Evolutionary conservation across 2,113 vertebrate genomes (phyloP).

Genomic region (Balaeniceps rex): DNA sequence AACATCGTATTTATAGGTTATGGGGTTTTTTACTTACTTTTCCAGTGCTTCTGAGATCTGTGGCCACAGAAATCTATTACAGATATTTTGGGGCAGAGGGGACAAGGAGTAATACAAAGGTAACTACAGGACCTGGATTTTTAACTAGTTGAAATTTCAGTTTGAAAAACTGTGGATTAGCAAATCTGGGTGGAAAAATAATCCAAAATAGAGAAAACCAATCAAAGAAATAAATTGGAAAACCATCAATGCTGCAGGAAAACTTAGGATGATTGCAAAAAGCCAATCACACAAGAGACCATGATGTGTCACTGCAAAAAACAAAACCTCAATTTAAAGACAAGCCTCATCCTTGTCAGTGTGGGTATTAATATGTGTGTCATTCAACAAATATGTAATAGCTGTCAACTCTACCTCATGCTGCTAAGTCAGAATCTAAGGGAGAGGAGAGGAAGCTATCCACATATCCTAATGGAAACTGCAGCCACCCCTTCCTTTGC

Average conservation of each 20-base stretch:
- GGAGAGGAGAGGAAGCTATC: not conserved
- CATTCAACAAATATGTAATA: not conserved
- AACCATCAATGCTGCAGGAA: not conserved
- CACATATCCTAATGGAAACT: fast-evolving
- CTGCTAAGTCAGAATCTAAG: not conserved
- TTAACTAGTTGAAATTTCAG: not conserved
- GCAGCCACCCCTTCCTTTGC: not conserved
- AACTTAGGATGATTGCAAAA: not conserved
- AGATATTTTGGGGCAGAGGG: not conserved
- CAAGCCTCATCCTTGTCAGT: not conserved
- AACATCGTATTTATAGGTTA: not conserved
- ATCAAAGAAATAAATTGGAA: not conserved
- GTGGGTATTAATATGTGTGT: not conserved
- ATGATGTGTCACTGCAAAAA: not conserved
- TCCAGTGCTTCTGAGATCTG: not conserved
- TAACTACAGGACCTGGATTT: not conserved
- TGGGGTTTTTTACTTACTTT: not conserved
- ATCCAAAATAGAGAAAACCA: not conserved
- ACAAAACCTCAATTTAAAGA: not conserved
- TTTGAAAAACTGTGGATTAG: not conserved
- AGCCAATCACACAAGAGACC: not conserved
- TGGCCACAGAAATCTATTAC: not conserved
- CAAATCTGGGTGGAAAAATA: not conserved
- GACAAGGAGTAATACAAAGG: not conserved
- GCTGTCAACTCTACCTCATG: not conserved